Evolutionary conservation across 2,797 vertebrate species (phyloP).

Genomic region (Scolopax bukidnonensis): DNA sequence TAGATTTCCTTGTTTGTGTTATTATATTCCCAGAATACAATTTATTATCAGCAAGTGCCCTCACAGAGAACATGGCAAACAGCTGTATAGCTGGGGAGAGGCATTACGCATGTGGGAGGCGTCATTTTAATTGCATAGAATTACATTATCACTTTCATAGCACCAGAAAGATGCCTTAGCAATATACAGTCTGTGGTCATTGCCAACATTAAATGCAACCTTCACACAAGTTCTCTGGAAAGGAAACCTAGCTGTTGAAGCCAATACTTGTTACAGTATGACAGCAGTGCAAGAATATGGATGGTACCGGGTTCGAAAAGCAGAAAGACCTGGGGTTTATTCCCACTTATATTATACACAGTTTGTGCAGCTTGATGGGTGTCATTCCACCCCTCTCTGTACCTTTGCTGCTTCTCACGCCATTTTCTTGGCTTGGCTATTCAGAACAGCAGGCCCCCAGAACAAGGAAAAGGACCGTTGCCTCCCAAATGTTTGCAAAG

Average conservation of each 20-base stretch:
- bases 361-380: background rate
- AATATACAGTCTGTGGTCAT: background rate
- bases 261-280: background rate
- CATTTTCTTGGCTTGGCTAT: background rate
- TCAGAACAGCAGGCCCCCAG: background rate
- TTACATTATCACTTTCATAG: background rate
- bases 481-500: background rate
- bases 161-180: background rate
- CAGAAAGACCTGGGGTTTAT: background rate
- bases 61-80: background rate
- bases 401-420: background rate
- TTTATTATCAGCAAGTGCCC: background rate
- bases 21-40: background rate
- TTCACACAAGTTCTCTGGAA: background rate
- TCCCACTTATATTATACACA: background rate
- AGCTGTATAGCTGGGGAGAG: constrained; percentile 18
- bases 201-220: background rate
- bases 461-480: background rate
- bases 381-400: background rate
- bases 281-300: background rate
- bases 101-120: background rate
- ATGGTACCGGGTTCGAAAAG: background rate
- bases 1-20: background rate
- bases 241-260: background rate
- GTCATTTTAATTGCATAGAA: background rate